phyloP scores from a whole-genome alignment of 2,113 vertebrate species.

The Cranoglanis bouderius region DNA sequence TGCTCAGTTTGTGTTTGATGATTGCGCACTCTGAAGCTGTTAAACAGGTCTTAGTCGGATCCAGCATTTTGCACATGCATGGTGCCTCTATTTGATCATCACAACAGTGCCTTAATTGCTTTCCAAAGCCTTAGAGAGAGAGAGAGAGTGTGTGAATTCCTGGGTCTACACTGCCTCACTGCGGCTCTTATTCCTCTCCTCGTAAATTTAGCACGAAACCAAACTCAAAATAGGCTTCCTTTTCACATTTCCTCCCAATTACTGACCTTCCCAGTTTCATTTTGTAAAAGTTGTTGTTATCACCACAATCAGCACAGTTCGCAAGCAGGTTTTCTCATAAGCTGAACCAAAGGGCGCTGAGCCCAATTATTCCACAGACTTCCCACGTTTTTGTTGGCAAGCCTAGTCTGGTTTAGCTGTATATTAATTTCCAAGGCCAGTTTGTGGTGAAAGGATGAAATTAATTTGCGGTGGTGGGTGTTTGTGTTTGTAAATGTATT shows the following conservation, averaged over 20 bases:
- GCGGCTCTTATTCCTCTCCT: conserved; percentile 54
- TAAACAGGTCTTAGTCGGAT: conserved; percentile 31
- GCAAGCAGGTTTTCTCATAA: conserved; percentile 63
- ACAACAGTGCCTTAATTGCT: conserved; percentile 72
- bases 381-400: conserved; percentile 46
- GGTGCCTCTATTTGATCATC: conserved; percentile 72
- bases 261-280: conserved; percentile 69
- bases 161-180: conserved; percentile 39
- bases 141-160: background rate
- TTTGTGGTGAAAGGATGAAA: conserved; percentile 49
- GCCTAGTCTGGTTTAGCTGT: conserved; percentile 36
- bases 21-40: conserved; percentile 32
- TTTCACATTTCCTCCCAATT: conserved; percentile 64
- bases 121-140: conserved; percentile 67
- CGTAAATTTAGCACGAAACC: conserved; percentile 57
- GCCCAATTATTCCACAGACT: conserved; percentile 23
- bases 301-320: conserved; percentile 64
- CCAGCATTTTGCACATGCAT: conserved; percentile 17
- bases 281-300: conserved; percentile 61
- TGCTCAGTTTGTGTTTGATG: conserved; percentile 35
- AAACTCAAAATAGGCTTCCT: conserved; percentile 47
- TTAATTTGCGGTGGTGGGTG: conserved; percentile 38
- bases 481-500: conserved; percentile 52
- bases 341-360: conserved; percentile 53
- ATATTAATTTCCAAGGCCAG: conserved; percentile 51